phyloP scores from a whole-genome alignment of 2,113 vertebrate genomes.

The Axis porcinus region DNA sequence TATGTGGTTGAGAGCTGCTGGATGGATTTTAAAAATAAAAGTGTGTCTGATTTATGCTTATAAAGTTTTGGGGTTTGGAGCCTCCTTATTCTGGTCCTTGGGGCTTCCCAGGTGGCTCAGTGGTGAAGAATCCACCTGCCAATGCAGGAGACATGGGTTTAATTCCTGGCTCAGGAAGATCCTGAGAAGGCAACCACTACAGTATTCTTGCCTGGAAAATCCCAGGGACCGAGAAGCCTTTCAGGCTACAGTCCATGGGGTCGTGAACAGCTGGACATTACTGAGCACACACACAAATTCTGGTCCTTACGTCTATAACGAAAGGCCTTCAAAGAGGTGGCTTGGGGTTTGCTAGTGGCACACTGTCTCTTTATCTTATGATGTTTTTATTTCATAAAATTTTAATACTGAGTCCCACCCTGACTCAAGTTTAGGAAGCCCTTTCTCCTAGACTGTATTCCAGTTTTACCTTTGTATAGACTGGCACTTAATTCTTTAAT shows the following conservation, averaged over 20 bases:
- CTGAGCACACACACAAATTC: background rate
- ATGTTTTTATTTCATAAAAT: background rate
- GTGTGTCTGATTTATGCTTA: background rate
- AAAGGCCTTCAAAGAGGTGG: background rate
- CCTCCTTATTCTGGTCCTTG: background rate
- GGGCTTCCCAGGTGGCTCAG: background rate
- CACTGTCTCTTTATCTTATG: background rate
- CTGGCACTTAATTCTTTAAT: background rate
- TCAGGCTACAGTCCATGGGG: background rate
- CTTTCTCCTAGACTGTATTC: background rate
- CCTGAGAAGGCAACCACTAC: background rate
- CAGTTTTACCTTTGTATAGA: background rate
- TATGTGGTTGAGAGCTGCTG: background rate
- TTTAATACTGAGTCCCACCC: background rate
- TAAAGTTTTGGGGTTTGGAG: background rate
- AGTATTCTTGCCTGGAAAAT: background rate
- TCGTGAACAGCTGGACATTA: rapidly evolving
- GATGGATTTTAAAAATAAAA: background rate
- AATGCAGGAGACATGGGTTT: background rate
- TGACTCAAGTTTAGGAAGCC: background rate
- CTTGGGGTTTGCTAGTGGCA: background rate
- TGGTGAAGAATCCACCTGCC: background rate
- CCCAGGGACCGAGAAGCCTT: rapidly evolving
- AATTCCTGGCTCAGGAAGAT: background rate
- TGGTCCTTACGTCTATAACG: background rate